phyloP scores from a whole-genome alignment of 2,797 vertebrate genomes.

The Acrossocheilus fasciatus region DNA sequence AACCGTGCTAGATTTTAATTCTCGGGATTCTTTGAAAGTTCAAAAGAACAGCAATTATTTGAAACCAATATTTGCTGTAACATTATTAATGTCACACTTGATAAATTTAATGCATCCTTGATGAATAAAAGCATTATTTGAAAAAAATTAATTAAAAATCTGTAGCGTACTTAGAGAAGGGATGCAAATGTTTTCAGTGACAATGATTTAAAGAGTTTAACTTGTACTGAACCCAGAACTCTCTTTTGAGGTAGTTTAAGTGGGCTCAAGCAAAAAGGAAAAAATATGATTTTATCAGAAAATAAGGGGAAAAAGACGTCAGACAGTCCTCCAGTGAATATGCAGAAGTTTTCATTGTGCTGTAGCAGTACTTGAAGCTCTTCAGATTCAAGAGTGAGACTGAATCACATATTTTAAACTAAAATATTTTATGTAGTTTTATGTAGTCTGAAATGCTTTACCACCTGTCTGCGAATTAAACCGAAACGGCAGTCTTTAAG shows the following conservation, averaged over 20 bases:
- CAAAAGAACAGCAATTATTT: background rate
- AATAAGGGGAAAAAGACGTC: background rate
- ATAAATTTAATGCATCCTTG: background rate
- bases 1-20: background rate
- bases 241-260: background rate
- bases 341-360: background rate
- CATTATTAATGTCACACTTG: background rate
- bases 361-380: background rate
- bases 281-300: background rate
- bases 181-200: background rate
- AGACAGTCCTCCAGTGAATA: background rate
- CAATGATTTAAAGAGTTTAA: background rate
- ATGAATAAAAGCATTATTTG: no score
- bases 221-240: background rate
- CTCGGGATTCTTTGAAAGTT: background rate
- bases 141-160: background rate
- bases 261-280: background rate
- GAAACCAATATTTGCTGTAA: background rate
- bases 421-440: background rate
- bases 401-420: background rate
- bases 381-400: background rate
- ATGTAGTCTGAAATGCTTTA: background rate
- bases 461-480: background rate
- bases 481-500: background rate
- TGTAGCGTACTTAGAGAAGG: background rate